A percentile compares a stretch with the other conserved stretches of the same genome.
phyloP scores from a whole-genome alignment of 2,797 vertebrate genomes.

The Euthynnus affinis region DNA sequence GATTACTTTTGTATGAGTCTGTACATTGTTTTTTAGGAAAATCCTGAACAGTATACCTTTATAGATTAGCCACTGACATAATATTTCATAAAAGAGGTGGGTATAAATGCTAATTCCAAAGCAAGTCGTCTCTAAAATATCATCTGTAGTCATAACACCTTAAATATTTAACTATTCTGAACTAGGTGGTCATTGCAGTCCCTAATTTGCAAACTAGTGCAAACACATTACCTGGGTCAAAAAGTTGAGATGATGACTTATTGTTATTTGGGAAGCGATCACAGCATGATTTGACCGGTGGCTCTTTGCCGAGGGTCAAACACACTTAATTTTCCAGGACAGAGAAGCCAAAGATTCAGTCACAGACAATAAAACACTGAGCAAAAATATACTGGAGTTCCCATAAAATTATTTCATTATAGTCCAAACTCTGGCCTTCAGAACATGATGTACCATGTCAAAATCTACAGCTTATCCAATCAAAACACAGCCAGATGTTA shows the following conservation, averaged over 20 bases:
- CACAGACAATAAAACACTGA: constrained; percentile 69
- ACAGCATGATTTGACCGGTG: constrained; percentile 11
- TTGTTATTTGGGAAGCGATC: constrained; percentile 32
- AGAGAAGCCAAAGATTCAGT: constrained; percentile 57
- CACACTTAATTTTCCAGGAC: constrained; percentile 51
- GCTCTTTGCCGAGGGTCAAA: constrained; percentile 25
- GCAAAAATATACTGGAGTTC: constrained; percentile 66
- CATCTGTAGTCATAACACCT: neutral
- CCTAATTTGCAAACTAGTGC: neutral
- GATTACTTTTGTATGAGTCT: no score
- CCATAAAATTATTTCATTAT: constrained; percentile 71
- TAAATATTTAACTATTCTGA: neutral
- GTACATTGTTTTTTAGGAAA: no score
- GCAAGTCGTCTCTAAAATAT: neutral
- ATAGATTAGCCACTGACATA: constrained; percentile 11
- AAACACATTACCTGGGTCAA: constrained; percentile 15
- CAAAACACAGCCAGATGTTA: constrained; percentile 79
- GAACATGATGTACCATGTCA: constrained; percentile 64
- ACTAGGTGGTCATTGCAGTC: neutral
- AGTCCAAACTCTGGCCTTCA: constrained; percentile 51
- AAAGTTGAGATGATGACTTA: neutral
- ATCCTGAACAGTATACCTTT: neutral
- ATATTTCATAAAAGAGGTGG: constrained; percentile 3
- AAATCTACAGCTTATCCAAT: constrained; percentile 65
- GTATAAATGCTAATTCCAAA: constrained; percentile 4